phyloP scores from a whole-genome alignment of 2,113 vertebrate species.

The Syrrhaptes paradoxus region DNA sequence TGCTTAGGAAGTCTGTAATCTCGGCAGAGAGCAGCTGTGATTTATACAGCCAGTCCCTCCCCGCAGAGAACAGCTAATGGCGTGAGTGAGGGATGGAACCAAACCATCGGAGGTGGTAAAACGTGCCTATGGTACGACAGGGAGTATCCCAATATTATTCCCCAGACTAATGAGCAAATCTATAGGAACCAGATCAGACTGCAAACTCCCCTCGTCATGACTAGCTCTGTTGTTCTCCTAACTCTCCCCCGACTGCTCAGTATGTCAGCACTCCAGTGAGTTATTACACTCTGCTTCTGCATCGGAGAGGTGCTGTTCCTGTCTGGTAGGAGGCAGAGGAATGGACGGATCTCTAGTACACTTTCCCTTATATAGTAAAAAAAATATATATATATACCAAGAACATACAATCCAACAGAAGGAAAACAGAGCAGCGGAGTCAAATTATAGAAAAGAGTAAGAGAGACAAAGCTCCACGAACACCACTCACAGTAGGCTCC shows the following conservation, averaged over 20 bases:
- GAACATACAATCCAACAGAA: background rate
- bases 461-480: background rate
- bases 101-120: background rate
- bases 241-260: background rate
- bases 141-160: background rate
- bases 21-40: background rate
- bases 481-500: background rate
- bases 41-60: background rate
- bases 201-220: background rate
- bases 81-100: background rate
- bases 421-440: background rate
- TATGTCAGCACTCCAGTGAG: background rate
- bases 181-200: background rate
- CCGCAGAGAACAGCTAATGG: background rate
- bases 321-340: background rate
- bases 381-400: background rate
- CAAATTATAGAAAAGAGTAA: background rate
- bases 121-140: background rate
- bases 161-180: background rate
- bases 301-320: slow-evolving; percentile 46
- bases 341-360: background rate
- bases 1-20: background rate
- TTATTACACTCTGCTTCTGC: background rate
- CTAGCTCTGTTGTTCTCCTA: background rate
- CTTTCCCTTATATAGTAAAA: slow-evolving; percentile 61